These are phyloP conservation scores for Echinometra lucunter DNA, from an alignment of 53 echinoderm and acorn worm species.

Conservation along the genomic window DNA sequence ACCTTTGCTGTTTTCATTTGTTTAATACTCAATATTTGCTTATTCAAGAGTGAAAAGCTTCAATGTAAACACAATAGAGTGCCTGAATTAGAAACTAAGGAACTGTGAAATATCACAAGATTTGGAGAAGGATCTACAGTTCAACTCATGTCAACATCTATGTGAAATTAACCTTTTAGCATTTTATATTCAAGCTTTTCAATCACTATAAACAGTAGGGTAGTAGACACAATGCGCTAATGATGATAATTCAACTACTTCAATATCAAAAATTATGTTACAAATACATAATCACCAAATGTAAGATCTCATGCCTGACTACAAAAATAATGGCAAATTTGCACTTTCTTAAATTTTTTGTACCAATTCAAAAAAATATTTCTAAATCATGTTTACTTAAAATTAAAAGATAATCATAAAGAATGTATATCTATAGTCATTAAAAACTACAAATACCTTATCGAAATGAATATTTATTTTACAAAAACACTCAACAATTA, in stretches of 20 bases:
- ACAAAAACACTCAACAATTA: too few species aligned
- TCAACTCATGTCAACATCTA: neutral
- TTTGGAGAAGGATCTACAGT: neutral
- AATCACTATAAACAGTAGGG: neutral
- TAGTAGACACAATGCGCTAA: neutral
- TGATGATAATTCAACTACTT: neutral
- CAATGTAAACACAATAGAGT: neutral
- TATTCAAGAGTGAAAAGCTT: neutral
- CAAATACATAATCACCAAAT: neutral
- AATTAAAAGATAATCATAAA: too few species aligned
- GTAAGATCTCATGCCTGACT: neutral
- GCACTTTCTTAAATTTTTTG: too few species aligned
- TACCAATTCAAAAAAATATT: too few species aligned
- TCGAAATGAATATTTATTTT: too few species aligned
- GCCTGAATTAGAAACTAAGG: neutral
- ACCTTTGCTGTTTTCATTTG: neutral
- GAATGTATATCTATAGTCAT: too few species aligned
- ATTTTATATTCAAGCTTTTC: neutral
- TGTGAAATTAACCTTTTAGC: neutral
- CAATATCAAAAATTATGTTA: neutral
- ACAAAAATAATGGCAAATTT: too few species aligned
- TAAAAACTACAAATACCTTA: too few species aligned
- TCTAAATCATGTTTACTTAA: too few species aligned
- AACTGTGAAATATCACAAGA: neutral
- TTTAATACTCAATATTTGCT: slow-evolving; percentile 38